Conservation (phyloP, 2,888 invertebrate species). For the Tolmerus cingulatus region DNA sequence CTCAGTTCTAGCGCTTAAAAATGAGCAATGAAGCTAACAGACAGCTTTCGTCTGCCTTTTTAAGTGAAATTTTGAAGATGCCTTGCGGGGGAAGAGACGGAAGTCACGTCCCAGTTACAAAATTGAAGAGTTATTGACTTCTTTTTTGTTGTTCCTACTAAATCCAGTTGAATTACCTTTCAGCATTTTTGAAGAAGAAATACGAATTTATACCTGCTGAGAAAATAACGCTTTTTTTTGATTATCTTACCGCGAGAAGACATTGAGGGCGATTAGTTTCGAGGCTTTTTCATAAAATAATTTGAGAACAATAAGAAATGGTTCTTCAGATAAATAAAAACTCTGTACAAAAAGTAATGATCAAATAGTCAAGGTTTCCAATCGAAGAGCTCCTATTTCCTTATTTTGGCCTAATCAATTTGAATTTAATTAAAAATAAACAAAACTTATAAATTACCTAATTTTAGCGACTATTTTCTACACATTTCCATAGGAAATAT, state of each 20-base stretch:
- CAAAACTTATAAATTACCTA: too few species aligned
- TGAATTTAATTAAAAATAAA: neutral
- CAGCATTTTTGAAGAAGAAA: neutral
- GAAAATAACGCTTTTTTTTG: neutral
- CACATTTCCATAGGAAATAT: too few species aligned
- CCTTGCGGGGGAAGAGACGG: neutral
- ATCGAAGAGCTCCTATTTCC: too few species aligned
- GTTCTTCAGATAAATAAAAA: neutral
- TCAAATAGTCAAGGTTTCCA: neutral
- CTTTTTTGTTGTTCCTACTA: neutral
- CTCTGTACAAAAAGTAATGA: neutral
- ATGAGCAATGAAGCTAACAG: neutral
- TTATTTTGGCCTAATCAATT: neutral
- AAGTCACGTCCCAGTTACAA: neutral
- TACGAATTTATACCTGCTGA: neutral
- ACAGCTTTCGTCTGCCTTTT: neutral
- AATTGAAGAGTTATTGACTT: neutral
- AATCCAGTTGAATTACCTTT: neutral
- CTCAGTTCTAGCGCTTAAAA: neutral
- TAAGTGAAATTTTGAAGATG: neutral
- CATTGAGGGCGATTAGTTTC: neutral
- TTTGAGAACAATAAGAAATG: neutral
- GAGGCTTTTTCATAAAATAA: neutral
- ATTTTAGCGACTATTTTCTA: too few species aligned
- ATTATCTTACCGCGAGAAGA: neutral